Percentiles rank a stretch among this genome's conserved stretches.
Evolutionary conservation across 1,140 invertebrate genomes (phyloP).

Genomic region (Sipha flava): DNA sequence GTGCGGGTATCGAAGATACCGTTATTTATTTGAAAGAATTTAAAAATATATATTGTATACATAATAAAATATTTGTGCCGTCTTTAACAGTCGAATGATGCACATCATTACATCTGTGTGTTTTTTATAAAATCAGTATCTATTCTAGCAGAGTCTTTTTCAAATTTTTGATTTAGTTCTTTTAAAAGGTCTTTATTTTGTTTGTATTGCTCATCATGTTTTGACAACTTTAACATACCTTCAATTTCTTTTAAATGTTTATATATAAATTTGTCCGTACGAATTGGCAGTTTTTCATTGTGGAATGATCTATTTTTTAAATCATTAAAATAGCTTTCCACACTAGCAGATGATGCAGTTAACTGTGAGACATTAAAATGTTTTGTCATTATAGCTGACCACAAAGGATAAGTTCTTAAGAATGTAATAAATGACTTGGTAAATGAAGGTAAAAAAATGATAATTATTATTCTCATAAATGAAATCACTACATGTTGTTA

Average conservation of each 20-base stretch:
- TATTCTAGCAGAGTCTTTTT: no score
- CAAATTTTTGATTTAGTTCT: no score
- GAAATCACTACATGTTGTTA: neutral
- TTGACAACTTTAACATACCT: neutral
- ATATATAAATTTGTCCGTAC: neutral
- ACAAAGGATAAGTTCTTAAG: neutral
- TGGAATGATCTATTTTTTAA: neutral
- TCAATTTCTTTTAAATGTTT: neutral
- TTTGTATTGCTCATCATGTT: neutral
- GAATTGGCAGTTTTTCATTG: neutral
- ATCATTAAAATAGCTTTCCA: neutral
- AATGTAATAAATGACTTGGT: neutral
- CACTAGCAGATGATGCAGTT: neutral
- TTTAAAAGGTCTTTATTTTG: no score
- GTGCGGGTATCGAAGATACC: no score
- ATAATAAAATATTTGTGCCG: no score
- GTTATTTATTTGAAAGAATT: no score
- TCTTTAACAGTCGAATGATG: no score
- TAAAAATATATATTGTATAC: no score
- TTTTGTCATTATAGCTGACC: no score
- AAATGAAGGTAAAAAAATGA: neutral
- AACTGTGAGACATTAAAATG: neutral
- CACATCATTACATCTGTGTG: no score
- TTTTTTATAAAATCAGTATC: no score
- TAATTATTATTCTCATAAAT: neutral